Evolutionary conservation across 1,140 invertebrate species (phyloP), one percentile per base, ranked within the genome.

Genomic region (Choristoneura fumiferana): DNA sequence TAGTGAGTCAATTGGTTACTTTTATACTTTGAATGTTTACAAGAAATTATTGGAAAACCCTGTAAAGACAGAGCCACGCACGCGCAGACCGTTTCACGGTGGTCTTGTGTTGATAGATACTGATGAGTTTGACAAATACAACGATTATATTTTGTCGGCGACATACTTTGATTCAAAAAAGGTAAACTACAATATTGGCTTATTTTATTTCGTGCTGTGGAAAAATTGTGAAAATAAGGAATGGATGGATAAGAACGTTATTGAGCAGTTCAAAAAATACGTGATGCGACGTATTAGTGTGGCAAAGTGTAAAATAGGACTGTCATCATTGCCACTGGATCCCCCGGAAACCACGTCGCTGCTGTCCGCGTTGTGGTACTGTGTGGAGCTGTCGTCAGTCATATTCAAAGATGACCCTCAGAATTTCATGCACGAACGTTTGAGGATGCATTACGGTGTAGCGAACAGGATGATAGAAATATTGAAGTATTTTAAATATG

Each of bases 161-260:
- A 74, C 63, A 0, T 74, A 74, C 14, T 74, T 74, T 54, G 14
- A 71, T 62, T 57, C 10, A 13, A 74, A 69, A 38, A 71, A 65
- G 29, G 18, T 74, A 2, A 39, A 74, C 9, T 74, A 56, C 38
- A 74, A 74, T 40, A 33, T 62, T 33, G 71, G 71, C 0, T 53
- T 74, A n/a, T 74, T 74, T 36, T 74, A 74, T 29, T 74, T 40
- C 15, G 62, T 69, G 33, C 39, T 74, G 39, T 74, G 69, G 72
- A 74, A 71, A 36, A 71, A 62, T 43, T 69, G 64, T 45, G 72
- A 74, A 52, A 63, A 57, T 10, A 75, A 75, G 57, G 54, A 69
- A 43, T 75, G 72, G 72, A 75, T 75, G 72, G 69, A 75, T 37
- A 58, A 37, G 61, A 75, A 75, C 36, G 63, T 75, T 2, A 52